Evolutionary conservation across 2,888 invertebrate genomes (phyloP).

Genomic region (Tigriopus californicus): DNA sequence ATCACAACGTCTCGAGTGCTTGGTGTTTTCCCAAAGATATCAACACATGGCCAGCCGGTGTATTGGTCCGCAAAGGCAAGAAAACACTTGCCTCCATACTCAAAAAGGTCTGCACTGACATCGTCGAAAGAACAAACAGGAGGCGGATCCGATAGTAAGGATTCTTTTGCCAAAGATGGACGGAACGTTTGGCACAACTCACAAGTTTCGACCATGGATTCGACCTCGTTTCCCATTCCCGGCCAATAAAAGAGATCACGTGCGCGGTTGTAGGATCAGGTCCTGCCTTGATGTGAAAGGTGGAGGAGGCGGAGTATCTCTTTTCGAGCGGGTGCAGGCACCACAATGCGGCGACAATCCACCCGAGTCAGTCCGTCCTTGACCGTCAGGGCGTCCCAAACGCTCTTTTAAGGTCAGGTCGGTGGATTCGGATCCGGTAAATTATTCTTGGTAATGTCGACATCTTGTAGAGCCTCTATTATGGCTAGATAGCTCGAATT

Average conservation of each 20-base stretch:
- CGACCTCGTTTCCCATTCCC: neutral
- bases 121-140: too few species aligned
- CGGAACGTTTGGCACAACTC: too few species aligned
- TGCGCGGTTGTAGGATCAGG: neutral
- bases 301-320: neutral
- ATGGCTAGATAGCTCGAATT: neutral
- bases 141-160: too few species aligned
- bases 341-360: neutral
- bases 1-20: too few species aligned
- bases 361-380: neutral
- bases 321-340: neutral
- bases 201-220: neutral
- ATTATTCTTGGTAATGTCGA: neutral
- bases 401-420: neutral
- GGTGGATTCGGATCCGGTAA: neutral
- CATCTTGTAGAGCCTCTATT: neutral
- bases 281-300: neutral
- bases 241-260: neutral
- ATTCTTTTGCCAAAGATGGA: too few species aligned
- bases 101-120: too few species aligned
- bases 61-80: too few species aligned
- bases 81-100: too few species aligned
- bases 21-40: too few species aligned
- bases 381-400: neutral
- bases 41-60: too few species aligned